A percentile compares a stretch with the other conserved stretches of the same genome.
These are phyloP conservation scores for Psilanteris sp. DNA, from an alignment of 1,140 invertebrate genomes.

Conservation along the genomic window DNA sequence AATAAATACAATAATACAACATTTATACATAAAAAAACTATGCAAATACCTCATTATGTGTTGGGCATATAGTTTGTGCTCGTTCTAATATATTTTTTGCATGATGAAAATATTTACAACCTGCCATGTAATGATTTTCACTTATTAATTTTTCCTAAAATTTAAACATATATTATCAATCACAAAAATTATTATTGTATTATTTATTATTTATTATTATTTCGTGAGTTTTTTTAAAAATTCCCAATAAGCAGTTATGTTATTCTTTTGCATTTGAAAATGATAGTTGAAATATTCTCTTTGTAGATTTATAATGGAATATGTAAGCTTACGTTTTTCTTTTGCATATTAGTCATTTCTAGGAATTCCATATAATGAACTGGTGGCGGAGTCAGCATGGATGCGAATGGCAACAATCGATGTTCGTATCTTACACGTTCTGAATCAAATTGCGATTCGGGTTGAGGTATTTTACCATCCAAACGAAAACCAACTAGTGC, in stretches of 20 bases:
- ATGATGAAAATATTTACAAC: constrained; percentile 95
- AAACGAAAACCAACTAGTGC: constrained; percentile 86
- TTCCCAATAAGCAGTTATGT: constrained; percentile 23
- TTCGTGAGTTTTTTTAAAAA: no score
- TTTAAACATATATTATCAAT: no score
- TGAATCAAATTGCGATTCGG: constrained; percentile 92
- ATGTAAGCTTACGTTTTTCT: constrained; percentile 75
- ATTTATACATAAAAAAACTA: no score
- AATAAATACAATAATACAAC: no score
- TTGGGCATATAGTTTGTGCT: constrained; percentile 75
- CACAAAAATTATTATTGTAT: no score
- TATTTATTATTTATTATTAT: no score
- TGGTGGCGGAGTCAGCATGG: constrained; percentile 92
- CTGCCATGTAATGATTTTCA: constrained; percentile 84
- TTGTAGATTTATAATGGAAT: neutral
- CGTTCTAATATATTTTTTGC: constrained; percentile 91
- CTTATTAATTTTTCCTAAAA: constrained; percentile 73
- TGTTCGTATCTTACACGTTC: constrained; percentile 97
- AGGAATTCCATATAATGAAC: constrained; percentile 92
- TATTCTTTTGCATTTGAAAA: constrained; percentile 27
- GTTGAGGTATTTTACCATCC: constrained; percentile 87
- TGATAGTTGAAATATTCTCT: neutral
- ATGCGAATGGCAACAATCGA: constrained; percentile 92
- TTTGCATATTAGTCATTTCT: constrained; percentile 82
- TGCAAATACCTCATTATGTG: constrained; percentile 87